Base-by-base conservation (phyloP, 64 coral and sea anemone genomes). In the Montipora efflorescens region DNA sequence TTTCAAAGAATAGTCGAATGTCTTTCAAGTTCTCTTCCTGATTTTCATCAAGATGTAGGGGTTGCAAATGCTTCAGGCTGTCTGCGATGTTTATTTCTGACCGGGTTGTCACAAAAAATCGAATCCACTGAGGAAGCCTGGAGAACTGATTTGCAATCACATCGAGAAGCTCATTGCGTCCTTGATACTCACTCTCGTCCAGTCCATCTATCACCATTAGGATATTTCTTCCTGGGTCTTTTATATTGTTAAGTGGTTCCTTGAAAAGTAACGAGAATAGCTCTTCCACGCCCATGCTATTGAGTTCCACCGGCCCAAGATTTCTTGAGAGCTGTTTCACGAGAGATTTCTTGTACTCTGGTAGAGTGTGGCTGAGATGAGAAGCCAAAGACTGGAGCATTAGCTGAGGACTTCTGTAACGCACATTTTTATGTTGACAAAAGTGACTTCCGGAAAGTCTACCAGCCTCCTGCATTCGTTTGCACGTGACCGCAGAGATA, bases 401-500 rank as follows among this genome's bases (percentile, higher is more conserved):
- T 50, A 48, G 47, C 58, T 83, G 90, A 69, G 94, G 82, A 55
- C 80, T 79, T 59, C 91, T 86, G 67, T 73, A 77, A 11, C 75
- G 49, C 52, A 47, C 85, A 64, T 87, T 95, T 18, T 80, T 58
- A 18, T 91, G 89, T 48, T 95, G 94, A 87, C 90, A 82, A 19
- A 95, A 95, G 23, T 95, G 94, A 45, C 94, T 87, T 23, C 70
- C 94, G 11, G 79, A 89, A 22, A 95, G 89, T 59, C 67, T n/a
- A 58, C 75, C 75, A 4, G 83, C 21, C 0, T 81, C 22, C 79
- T 95, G 55, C 67, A 91, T 61, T 7, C 14, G 79, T n/a, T 91
- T 69, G 62, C 81, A 95, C 14, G 51, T 15, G 15, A 79, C 53
- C 9, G 82, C 89, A 47, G 94, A 73, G 22, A 95, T 44, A 79